Base-by-base conservation (phyloP, 1,140 invertebrate species). In the Triops cancriformis region DNA sequence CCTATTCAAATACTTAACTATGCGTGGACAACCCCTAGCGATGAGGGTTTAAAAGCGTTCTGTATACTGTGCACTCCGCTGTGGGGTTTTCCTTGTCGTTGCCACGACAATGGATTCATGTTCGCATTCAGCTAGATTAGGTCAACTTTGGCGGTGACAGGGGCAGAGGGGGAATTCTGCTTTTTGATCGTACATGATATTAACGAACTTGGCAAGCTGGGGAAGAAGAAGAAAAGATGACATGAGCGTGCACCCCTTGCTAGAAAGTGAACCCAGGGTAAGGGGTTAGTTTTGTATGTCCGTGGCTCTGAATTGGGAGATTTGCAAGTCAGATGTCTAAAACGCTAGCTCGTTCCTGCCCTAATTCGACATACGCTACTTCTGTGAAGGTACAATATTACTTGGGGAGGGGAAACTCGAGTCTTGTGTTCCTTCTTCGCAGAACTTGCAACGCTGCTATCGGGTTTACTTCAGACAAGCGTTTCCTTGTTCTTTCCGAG, bases 131-230 rank as follows among this genome's bases (percentile, higher is more conserved):
- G 51, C 51, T 23, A 64, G 51, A 64, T 64, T 64, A 64, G 51
- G 18, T 64, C 51, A 64, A 64, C 51, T 64, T 64, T 64, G 51
- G 51, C 51, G 23, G 51, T 64, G 51, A 64, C 51, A 23, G 23
- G 51, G 51, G 51, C 18, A 64, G 51, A 18, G 18, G 14, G 51
- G 9, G 10, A 37, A 7, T 37, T 37, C 31, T 37, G 31, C 18
- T 64, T 64, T 64, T 64, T 64, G 51, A 64, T 64, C 51, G 51
- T 64, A 64, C 51, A 64, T n/a, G 51, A 64, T 64, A 64, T 64
- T 64, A 64, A 64, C 51, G 51, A 64, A 64, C 51, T 64, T 64
- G 51, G 51, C 51, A 18, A 64, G 51, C 18, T n/a, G 51, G 51
- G 23, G 51, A 23, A 23, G 51, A 23, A 18, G 18, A 1, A 64